Base-by-base conservation (phyloP, 92 coral and sea anemone species). In the Nematostella vectensis region DNA sequence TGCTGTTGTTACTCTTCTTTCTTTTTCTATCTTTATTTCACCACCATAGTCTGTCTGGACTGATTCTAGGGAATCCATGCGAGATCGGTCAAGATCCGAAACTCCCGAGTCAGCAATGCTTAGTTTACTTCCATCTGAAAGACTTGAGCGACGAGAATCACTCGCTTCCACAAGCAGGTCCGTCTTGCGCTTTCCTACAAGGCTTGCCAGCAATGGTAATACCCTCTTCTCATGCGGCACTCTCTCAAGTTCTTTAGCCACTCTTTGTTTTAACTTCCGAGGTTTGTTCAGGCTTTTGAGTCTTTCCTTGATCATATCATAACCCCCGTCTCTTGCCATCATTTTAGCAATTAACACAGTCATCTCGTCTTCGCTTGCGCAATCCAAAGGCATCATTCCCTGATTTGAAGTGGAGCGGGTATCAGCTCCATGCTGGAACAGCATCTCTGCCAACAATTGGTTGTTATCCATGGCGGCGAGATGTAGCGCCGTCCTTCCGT, bases 401-500 rank as follows among this genome's bases (percentile, higher is more conserved):
- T 53, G 45, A 13, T 74, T 50, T 8, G 88, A 71, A 54, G 62
- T 68, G 24, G 62, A 58, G 36, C 70, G 47, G 0, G 71, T 71
- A 47, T 76, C 65, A 0, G 87, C 95, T 37, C 95, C 95, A 26
- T 77, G 68, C 20, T 81, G 88, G 8, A 81, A 72, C 27, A 85
- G 65, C 43, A 81, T 17, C 12, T 81, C 74, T 1, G 88, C 89
- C 25, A 85, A 27, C 56, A 75, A 55, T 23, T 71, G 76, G 50
- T 81, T 78, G 30, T 53, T 63, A 21, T 43, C 61, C 13, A 43
- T 43, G 19, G 83, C 71, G 2, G 88, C 83, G 11, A 85, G 54
- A 20, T 85, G 95, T 0, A 85, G 63, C 0, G 95, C 74, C 22
- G 95, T 71, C 15, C 66, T 70, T n/a, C 88, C 88, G n/a, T 71